phyloP scores from a whole-genome alignment of 2,113 vertebrate species.

The Zapus hudsonius region DNA sequence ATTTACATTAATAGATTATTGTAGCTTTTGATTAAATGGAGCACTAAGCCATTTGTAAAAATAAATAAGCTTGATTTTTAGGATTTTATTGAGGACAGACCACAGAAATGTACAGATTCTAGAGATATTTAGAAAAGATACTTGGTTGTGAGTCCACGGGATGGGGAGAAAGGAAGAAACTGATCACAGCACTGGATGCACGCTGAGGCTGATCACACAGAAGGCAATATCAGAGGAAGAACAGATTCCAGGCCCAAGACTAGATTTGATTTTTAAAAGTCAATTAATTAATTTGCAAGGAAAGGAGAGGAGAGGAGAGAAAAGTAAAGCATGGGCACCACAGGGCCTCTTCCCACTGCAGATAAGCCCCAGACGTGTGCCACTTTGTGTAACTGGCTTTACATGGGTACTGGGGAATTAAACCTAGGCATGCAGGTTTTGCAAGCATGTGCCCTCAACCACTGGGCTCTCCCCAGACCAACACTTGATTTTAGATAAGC shows the following conservation, averaged over 20 bases:
- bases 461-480: no score
- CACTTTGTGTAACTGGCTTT: no score
- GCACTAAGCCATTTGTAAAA: not conserved
- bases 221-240: not conserved
- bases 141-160: not conserved
- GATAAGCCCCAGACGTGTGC: no score
- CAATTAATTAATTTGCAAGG: no score
- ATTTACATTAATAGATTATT: not conserved
- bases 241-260: no score
- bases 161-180: not conserved
- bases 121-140: not conserved
- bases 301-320: no score
- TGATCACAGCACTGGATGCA: accelerated
- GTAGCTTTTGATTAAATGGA: not conserved
- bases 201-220: not conserved
- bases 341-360: no score
- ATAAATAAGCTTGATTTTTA: not conserved
- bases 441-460: no score
- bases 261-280: no score
- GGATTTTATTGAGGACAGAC: not conserved
- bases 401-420: no score
- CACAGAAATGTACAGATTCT: not conserved
- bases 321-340: no score
- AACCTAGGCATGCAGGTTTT: no score
- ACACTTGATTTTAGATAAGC: not conserved